Evolutionary conservation across 1,140 invertebrate genomes (phyloP), one percentile per base, ranked within the genome.

Genomic region (Pantala flavescens): DNA sequence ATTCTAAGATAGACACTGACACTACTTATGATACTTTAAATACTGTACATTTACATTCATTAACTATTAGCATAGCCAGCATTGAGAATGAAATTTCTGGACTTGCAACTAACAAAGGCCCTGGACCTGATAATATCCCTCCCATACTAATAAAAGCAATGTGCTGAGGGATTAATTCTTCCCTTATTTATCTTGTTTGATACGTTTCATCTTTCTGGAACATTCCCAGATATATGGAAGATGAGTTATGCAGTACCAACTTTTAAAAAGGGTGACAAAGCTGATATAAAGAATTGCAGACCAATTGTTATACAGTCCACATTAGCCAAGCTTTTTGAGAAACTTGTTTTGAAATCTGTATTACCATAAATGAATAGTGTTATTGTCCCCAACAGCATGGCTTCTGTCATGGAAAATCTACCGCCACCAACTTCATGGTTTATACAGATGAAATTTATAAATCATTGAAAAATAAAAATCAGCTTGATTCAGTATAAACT

Each of bases 371-470:
- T 78, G 78, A 23, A 82, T 81, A 78, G 42, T 81, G 36, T 73
- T 81, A 63, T 63, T 21, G 14, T 16, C 14, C 14, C 2, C 16
- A 63, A 21, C 49, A 63, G n/a, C 49, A 63, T 63, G 49, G 49
- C n/a, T 63, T 63, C 12, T 63, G 2, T 63, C 16, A 5, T 7
- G 49, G 49, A 19, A 16, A 75, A 78, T 70, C 23, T 80, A 12
- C 63, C 80, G 71, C 75, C 77, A 12, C 14, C 72, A 14, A 78
- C 73, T 42, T 78, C 80, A 76, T 80, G 76, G 75, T 79, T 78
- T 24, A 81, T 81, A 75, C 72, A 74, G n/a, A 63, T 7, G 1
- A 63, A 19, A 21, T 63, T 63, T 19, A 19, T 5, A 63, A 14
- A 12, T 16, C 49, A 63, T 63, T 63, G 36, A 55, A 71, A 24